A percentile compares a stretch with the other conserved stretches of the same genome.
Evolutionary conservation across 2,113 vertebrate species (phyloP).

Genomic region (Mus spicilegus): DNA sequence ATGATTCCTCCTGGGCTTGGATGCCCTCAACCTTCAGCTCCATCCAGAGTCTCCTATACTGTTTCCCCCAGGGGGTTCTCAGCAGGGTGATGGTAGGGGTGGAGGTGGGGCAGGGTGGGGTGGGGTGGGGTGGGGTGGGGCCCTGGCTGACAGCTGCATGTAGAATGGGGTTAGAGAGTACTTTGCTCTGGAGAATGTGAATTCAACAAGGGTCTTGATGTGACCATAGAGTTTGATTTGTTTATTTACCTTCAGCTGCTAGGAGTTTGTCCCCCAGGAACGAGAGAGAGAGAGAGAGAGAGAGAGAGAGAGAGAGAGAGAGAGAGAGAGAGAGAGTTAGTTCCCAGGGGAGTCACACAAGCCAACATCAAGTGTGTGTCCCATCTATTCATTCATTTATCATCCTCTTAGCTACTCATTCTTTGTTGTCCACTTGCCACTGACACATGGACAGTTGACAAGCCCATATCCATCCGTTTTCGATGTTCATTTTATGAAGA

Average conservation of each 20-base stretch:
- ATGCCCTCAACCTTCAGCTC: background rate
- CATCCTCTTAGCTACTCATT: background rate
- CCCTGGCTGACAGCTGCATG: accelerated
- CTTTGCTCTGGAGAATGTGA: background rate
- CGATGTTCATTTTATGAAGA: background rate
- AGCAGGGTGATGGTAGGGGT: background rate
- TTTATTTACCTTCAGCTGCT: background rate
- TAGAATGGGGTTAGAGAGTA: background rate
- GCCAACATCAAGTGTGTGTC: too few relatives aligned
- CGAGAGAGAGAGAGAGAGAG: too few relatives aligned
- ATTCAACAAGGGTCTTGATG: too few relatives aligned
- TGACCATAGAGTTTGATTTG: background rate
- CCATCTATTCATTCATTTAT: background rate
- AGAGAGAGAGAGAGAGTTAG: too few relatives aligned
- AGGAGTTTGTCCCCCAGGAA: background rate
- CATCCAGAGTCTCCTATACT: background rate
- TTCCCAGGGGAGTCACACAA: background rate
- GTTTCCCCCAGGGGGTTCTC: background rate
- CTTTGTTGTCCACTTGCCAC: background rate
- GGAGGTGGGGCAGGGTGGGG: too few relatives aligned
- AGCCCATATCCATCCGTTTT: background rate
- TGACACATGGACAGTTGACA: accelerated
- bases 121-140: background rate
- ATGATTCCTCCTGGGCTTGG: background rate
- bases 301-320: too few relatives aligned